Evolutionary conservation across 2,888 invertebrate genomes (phyloP).

Genomic region (Argynnis bischoffii): DNA sequence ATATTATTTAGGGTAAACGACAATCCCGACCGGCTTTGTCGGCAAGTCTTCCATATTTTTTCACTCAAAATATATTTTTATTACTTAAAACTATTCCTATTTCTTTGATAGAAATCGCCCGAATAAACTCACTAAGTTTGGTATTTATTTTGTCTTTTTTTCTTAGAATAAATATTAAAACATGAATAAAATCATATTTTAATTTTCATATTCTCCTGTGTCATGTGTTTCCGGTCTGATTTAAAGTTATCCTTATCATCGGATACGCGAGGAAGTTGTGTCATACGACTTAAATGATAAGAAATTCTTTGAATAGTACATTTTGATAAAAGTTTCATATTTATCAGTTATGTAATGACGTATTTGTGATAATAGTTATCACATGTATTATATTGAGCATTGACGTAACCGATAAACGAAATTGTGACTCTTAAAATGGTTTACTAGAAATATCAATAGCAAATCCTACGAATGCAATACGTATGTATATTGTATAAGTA

Average conservation of each 20-base stretch:
- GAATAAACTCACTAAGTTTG: no score
- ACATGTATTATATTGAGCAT: not conserved
- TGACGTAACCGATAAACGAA: constrained; percentile 20
- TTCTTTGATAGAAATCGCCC: no score
- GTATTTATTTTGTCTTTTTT: no score
- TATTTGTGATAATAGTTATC: constrained; percentile 15
- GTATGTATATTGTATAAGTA: no score
- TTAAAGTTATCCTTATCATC: not conserved
- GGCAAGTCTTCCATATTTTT: no score
- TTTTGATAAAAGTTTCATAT: not conserved
- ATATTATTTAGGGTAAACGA: no score
- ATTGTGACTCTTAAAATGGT: constrained; percentile 5
- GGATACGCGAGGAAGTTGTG: constrained; percentile 1
- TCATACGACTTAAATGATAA: constrained; percentile 13
- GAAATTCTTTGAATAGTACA: constrained; percentile 5
- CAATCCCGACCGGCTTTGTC: no score
- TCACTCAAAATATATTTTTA: no score
- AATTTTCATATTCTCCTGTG: not conserved
- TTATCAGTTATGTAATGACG: constrained; percentile 26
- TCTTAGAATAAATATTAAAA: no score
- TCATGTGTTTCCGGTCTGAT: not conserved
- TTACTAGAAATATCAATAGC: not conserved
- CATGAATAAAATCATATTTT: not conserved
- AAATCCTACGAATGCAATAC: not conserved
- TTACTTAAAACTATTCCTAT: no score